Percentiles rank a stretch among this genome's conserved stretches.
These are phyloP conservation scores for Dendrolimus punctatus DNA, from an alignment of 1,140 invertebrate genomes.

Conservation along the genomic window DNA sequence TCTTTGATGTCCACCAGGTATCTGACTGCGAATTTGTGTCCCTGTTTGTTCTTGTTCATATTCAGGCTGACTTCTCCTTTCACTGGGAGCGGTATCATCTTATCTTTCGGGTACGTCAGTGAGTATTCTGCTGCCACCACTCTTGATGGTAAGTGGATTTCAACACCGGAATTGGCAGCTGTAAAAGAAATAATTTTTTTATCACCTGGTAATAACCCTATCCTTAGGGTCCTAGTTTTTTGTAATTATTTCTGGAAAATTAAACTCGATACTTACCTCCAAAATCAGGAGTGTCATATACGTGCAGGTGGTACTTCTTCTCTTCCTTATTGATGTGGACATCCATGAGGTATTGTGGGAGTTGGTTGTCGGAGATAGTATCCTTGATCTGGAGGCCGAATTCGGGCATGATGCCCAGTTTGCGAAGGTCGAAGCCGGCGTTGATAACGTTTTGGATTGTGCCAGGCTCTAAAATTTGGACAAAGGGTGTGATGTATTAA, in stretches of 20 bases:
- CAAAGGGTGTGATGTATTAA: too few relatives aligned
- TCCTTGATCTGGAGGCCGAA: conserved; percentile 78
- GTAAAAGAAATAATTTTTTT: not conserved
- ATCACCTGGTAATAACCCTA: too few relatives aligned
- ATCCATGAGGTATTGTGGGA: conserved; percentile 77
- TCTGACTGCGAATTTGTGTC: conserved; percentile 74
- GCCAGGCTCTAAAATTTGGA: conserved; percentile 31
- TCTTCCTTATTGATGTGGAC: conserved; percentile 79
- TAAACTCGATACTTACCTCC: conserved; percentile 37
- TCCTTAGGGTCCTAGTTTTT: too few relatives aligned
- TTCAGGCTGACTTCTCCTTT: conserved; percentile 72
- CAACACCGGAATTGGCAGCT: conserved; percentile 67
- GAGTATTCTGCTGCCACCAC: conserved; percentile 74
- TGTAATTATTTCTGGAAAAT: not conserved
- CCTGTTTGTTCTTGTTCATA: conserved; percentile 80
- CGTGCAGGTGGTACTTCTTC: conserved; percentile 78
- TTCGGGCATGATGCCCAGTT: conserved; percentile 79
- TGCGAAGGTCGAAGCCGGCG: conserved; percentile 76
- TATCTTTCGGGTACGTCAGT: conserved; percentile 51
- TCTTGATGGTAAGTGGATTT: conserved; percentile 77
- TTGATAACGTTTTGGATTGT: conserved; percentile 39
- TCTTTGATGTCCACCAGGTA: conserved; percentile 62
- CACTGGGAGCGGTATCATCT: conserved; percentile 45
- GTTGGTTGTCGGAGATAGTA: conserved; percentile 71
- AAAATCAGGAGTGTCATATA: conserved; percentile 74